Evolutionary conservation across 1,140 invertebrate species (phyloP), one percentile per base, ranked within the genome.

Genomic region (Caenorhabditis briggsae): DNA sequence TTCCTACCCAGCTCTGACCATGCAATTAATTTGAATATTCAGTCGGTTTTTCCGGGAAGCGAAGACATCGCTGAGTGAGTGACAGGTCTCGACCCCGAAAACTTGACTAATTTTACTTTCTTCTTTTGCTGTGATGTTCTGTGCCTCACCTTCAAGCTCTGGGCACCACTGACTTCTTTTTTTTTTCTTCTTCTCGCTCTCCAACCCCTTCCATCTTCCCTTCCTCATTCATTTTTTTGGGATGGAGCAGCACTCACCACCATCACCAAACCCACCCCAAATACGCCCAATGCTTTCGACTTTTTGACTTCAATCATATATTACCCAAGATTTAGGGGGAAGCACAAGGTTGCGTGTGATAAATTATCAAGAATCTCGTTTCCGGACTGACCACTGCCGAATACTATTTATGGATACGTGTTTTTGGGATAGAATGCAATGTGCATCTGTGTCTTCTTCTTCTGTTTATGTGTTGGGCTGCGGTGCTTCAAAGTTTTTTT

Each of bases 11-110:
- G 33, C 46, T 59, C 33, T 64, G 55, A 53, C 83, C 83, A 65
- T n/a, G 59, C 56, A 78, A 78, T 78, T 78, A 78, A 78, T 78
- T 78, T 78, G 70, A 78, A 78, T 78, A 78, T 78, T 78, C 70
- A 78, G 23, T 46, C 46, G 46, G 70, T 50, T 78, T 78, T 78
- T 78, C 70, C 70, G 70, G 70, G 70, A 78, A 78, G 70, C 46
- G 70, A 78, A 78, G 70, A 78, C 70, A 78, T 78, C 46, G 70
- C 33, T 78, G 70, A 78, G 70, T 78, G 70, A 78, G 70, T 78
- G 70, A 78, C 70, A 78, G 70, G 70, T 20, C 70, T 33, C 33
- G 33, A 46, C 48, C 70, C 70, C 46, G 70, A 78, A 78, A 78
- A 78, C 70, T 78, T 46, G 70, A 78, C 70, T 78, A 78, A 78